Evolutionary conservation across 2,797 vertebrate species (phyloP).

Genomic region (Discoglossus pictus): DNA sequence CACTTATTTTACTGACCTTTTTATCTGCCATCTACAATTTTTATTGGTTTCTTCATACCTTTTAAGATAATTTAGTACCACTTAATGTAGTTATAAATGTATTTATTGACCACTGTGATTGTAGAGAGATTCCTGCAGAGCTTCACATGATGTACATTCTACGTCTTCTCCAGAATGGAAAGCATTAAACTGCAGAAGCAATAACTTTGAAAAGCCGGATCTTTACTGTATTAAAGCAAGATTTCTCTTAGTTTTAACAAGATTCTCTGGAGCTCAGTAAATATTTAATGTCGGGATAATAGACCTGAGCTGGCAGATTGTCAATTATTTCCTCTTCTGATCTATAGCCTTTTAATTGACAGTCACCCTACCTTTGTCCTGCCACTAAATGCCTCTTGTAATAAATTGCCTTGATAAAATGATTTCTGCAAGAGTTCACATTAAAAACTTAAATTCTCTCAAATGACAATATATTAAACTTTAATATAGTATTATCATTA

Average conservation of each 20-base stretch:
- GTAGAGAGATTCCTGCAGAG: not conserved
- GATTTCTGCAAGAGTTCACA: slow-evolving; percentile 19
- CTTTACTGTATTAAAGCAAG: slow-evolving; percentile 10
- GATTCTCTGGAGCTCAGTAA: slow-evolving; percentile 6
- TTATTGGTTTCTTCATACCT: too few relatives aligned
- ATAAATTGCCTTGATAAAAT: slow-evolving; percentile 30
- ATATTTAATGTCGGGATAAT: slow-evolving; percentile 42
- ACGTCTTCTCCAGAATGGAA: not conserved
- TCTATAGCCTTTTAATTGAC: slow-evolving; percentile 40
- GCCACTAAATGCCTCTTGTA: slow-evolving; percentile 33
- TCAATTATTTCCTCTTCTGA: slow-evolving; percentile 28
- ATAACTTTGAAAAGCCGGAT: not conserved
- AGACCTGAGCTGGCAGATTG: slow-evolving; percentile 20
- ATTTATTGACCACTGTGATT: not conserved
- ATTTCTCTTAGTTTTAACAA: slow-evolving; percentile 17
- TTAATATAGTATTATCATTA: slow-evolving; percentile 27
- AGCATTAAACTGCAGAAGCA: not conserved
- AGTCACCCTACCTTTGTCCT: slow-evolving; percentile 31
- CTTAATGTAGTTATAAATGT: too few relatives aligned
- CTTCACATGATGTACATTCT: not conserved
- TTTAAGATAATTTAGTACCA: too few relatives aligned
- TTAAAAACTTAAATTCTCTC: slow-evolving; percentile 31
- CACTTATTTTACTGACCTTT: too few relatives aligned
- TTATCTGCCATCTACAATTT: too few relatives aligned
- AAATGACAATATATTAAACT: slow-evolving; percentile 26